Percentiles rank a stretch among this genome's conserved stretches.
phyloP scores from a whole-genome alignment of 2,888 invertebrate genomes.

The Hirudinaria manillensis region DNA sequence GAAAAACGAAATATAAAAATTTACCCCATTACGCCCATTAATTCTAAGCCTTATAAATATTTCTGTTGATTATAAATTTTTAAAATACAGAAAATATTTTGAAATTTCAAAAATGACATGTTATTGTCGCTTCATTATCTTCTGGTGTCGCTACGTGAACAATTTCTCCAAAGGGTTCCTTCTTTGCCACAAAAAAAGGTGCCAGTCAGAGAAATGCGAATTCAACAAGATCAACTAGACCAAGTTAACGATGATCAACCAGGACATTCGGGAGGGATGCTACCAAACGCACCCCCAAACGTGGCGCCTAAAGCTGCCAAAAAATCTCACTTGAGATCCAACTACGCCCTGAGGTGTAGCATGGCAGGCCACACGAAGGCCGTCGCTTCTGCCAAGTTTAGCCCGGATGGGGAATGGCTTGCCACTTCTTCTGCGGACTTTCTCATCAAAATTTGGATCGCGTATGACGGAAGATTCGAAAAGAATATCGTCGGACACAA shows the following conservation, averaged over 20 bases:
- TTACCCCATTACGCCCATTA: too few species aligned
- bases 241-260: background rate
- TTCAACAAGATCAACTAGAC: background rate
- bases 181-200: too few species aligned
- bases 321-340: background rate
- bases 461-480: background rate
- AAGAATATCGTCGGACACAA: background rate
- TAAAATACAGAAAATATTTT: too few species aligned
- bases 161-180: too few species aligned
- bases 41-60: too few species aligned
- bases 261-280: background rate
- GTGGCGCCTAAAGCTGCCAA: too few species aligned
- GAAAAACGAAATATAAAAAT: too few species aligned
- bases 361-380: constrained; percentile 3
- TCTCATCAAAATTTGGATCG: background rate
- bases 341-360: background rate
- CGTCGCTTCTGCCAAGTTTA: background rate
- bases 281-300: too few species aligned
- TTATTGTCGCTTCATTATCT: too few species aligned
- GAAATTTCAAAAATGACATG: too few species aligned
- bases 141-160: too few species aligned
- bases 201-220: background rate
- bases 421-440: background rate
- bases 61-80: too few species aligned
- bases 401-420: background rate